Evolutionary conservation across 2,888 invertebrate species (phyloP).

Genomic region (Pristionchus fissidentatus): DNA sequence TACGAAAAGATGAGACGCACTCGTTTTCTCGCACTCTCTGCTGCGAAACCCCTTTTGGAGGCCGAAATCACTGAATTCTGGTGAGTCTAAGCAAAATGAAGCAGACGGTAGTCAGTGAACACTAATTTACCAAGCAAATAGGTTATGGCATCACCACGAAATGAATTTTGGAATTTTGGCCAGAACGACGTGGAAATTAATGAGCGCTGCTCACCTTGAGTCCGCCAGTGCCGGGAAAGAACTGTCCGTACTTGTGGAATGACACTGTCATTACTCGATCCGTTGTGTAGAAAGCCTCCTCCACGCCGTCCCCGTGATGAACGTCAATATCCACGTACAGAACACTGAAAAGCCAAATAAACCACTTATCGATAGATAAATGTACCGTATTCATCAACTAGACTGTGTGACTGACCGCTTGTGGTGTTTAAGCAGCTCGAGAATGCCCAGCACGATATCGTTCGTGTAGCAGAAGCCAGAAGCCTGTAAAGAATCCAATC

Average conservation of each 20-base stretch:
- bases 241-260: conserved; percentile 99
- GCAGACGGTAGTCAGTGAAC: too few relatives aligned
- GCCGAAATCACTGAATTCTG: too few relatives aligned
- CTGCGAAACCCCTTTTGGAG: too few relatives aligned
- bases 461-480: conserved; percentile 99
- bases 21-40: too few relatives aligned
- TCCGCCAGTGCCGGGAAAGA: conserved; percentile 95
- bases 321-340: conserved; percentile 99
- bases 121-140: too few relatives aligned
- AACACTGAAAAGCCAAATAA: conserved; percentile 89
- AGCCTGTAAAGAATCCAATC: conserved; percentile 78
- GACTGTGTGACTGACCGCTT: conserved; percentile 55
- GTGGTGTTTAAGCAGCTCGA: conserved; percentile 89
- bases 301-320: conserved; percentile 99
- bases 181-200: not conserved
- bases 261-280: conserved; percentile 83
- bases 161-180: too few relatives aligned
- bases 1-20: too few relatives aligned
- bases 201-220: conserved; percentile 76
- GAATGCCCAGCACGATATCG: conserved; percentile 96
- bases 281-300: conserved; percentile 89
- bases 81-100: too few relatives aligned
- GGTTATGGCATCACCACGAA: too few relatives aligned
- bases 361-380: too few relatives aligned
- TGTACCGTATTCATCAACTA: conserved; percentile 76